Conservation (phyloP, 2,888 invertebrate species). For the Hoplodrina ambigua region DNA sequence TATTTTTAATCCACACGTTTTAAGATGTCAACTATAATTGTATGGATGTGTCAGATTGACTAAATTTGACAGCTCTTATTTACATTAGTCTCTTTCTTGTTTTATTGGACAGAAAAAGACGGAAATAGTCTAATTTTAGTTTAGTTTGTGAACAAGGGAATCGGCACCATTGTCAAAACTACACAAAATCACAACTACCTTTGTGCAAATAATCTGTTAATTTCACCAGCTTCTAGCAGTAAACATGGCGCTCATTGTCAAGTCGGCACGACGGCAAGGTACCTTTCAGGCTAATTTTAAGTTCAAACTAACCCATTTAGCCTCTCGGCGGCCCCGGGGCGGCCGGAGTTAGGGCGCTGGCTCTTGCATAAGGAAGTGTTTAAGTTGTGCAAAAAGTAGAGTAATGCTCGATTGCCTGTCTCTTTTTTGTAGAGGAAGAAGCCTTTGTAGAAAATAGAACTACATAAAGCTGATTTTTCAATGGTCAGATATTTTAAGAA, state of each 20-base stretch:
- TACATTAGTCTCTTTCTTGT: too few species aligned
- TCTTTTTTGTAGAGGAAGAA: background rate
- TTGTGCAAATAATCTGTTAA: background rate
- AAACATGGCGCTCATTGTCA: constrained; percentile 59
- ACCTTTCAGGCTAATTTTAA: constrained; percentile 67
- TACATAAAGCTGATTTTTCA: too few species aligned
- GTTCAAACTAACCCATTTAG: constrained; percentile 70
- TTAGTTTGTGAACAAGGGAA: too few species aligned
- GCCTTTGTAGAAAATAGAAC: background rate
- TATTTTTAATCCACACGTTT: too few species aligned
- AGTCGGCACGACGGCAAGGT: constrained; percentile 43
- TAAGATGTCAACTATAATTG: too few species aligned
- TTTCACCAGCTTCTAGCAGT: constrained; percentile 17
- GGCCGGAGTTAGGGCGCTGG: constrained; percentile 28
- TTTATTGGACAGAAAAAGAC: too few species aligned
- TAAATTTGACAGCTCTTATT: too few species aligned
- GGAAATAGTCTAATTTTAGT: too few species aligned
- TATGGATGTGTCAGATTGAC: too few species aligned
- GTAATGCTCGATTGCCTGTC: too few species aligned
- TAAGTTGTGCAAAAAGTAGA: background rate
- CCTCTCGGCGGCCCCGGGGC: constrained; percentile 41
- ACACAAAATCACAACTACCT: background rate
- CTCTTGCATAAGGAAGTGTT: constrained; percentile 17
- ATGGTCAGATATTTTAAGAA: too few species aligned
- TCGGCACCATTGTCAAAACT: background rate